These are phyloP conservation scores for Caenorhabditis virilis DNA, from an alignment of 2,888 invertebrate genomes.

Conservation along the genomic window DNA sequence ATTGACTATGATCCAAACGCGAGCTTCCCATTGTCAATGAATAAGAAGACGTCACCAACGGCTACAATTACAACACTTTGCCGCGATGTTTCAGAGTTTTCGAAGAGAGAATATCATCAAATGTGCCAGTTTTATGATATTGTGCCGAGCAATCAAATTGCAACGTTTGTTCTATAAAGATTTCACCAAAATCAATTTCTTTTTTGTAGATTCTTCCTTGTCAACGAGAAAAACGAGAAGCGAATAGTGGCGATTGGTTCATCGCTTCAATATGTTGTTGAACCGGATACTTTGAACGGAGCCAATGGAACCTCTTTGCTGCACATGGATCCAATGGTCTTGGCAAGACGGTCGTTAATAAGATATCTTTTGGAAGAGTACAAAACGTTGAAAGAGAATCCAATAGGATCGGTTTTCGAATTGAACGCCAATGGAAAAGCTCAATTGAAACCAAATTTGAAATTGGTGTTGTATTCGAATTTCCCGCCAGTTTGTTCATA, in stretches of 20 bases:
- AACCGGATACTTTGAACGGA: conserved; percentile 16
- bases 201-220: conserved; percentile 40
- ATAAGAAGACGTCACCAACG: not conserved
- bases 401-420: conserved; percentile 21
- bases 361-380: conserved; percentile 22
- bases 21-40: conserved; percentile 13
- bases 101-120: conserved; percentile 26
- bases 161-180: conserved; percentile 7
- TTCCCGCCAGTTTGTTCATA: conserved; percentile 16
- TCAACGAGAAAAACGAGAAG: conserved; percentile 43
- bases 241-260: conserved; percentile 27
- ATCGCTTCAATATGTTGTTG: conserved; percentile 11
- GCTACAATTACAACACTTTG: conserved; percentile 8
- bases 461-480: conserved; percentile 28
- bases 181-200: not conserved
- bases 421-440: conserved; percentile 16
- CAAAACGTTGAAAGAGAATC: not conserved
- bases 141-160: conserved; percentile 17
- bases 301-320: conserved; percentile 30
- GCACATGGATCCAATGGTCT: conserved; percentile 39
- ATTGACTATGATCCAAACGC: conserved; percentile 21
- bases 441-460: conserved; percentile 18
- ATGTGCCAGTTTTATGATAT: conserved; percentile 18
- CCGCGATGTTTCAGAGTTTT: conserved; percentile 20
- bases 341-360: conserved; percentile 37